phyloP scores from a whole-genome alignment of 2,113 vertebrate species.

The Planiliza haematocheilus region DNA sequence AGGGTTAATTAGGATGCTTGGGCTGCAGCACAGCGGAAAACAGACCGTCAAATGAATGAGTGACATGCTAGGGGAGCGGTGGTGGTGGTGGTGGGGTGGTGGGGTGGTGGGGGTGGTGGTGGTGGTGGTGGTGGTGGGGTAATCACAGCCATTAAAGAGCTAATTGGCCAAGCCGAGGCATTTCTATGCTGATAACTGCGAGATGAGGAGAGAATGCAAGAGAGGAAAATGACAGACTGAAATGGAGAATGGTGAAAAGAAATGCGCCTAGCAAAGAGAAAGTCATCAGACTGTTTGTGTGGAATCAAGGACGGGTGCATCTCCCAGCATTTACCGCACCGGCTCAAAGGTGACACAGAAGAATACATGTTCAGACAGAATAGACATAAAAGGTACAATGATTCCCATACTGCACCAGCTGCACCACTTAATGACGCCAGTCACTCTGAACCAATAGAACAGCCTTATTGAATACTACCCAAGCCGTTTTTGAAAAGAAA shows the following conservation, averaged over 20 bases:
- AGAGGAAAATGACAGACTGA: slow-evolving; percentile 10
- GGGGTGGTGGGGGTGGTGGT: too few relatives aligned
- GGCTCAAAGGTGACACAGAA: background rate
- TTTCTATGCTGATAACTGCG: slow-evolving; percentile 67
- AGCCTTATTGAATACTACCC: background rate
- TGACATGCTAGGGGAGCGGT: slow-evolving; percentile 58
- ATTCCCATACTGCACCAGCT: slow-evolving; percentile 22
- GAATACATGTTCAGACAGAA: background rate
- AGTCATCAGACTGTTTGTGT: slow-evolving; percentile 28
- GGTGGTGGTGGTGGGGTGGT: too few relatives aligned
- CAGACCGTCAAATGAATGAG: slow-evolving; percentile 62
- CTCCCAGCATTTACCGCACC: background rate
- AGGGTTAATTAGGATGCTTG: slow-evolving; percentile 69
- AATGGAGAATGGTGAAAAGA: slow-evolving; percentile 1
- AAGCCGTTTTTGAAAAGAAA: too few relatives aligned
- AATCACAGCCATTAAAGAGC: slow-evolving; percentile 70
- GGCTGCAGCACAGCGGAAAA: slow-evolving; percentile 63
- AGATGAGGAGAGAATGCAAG: slow-evolving; percentile 21
- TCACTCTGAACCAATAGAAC: slow-evolving; percentile 9
- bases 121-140: too few relatives aligned
- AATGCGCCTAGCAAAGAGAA: background rate
- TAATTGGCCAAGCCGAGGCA: slow-evolving; percentile 76
- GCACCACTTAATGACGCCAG: slow-evolving; percentile 4
- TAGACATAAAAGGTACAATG: background rate
- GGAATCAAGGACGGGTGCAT: slow-evolving; percentile 2